Percentiles rank a stretch among this genome's conserved stretches.
Conservation (phyloP, 2,888 invertebrate species). For the Agelastica alni region DNA sequence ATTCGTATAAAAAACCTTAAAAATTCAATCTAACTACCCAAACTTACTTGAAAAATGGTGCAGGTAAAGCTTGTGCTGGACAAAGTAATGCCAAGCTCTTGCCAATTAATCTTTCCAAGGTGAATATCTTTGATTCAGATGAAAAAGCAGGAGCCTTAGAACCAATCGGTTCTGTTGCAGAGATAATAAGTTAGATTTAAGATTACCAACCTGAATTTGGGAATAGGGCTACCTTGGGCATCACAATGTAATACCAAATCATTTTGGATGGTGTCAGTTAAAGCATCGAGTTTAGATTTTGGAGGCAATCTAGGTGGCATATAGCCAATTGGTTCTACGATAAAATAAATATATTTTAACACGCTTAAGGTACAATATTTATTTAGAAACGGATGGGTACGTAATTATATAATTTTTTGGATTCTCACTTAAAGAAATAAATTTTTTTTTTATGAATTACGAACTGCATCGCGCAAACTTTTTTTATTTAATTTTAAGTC, state of each 20-base stretch:
- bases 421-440: no score
- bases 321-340: conserved; percentile 58
- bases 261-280: conserved; percentile 33
- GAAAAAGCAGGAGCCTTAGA: conserved; percentile 59
- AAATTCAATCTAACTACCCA: no score
- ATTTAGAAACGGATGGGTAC: no score
- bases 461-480: no score
- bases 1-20: no score
- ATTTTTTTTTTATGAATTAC: no score
- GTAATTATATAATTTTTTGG: no score
- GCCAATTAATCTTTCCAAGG: conserved; percentile 56
- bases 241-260: conserved; percentile 54
- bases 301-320: conserved; percentile 56
- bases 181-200: conserved; percentile 27
- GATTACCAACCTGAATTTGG: conserved; percentile 51
- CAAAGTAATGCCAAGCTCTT: conserved; percentile 73
- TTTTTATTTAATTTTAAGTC: no score
- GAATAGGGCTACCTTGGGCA: conserved; percentile 68
- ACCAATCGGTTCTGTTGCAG: conserved; percentile 59
- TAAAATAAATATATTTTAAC: conserved; percentile 40
- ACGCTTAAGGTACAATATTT: no score
- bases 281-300: conserved; percentile 51
- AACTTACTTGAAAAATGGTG: conserved; percentile 65
- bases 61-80: conserved; percentile 77
- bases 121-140: conserved; percentile 58